Evolutionary conservation across 1,140 invertebrate genomes (phyloP).

Genomic region (Schmidtea mediterranea): DNA sequence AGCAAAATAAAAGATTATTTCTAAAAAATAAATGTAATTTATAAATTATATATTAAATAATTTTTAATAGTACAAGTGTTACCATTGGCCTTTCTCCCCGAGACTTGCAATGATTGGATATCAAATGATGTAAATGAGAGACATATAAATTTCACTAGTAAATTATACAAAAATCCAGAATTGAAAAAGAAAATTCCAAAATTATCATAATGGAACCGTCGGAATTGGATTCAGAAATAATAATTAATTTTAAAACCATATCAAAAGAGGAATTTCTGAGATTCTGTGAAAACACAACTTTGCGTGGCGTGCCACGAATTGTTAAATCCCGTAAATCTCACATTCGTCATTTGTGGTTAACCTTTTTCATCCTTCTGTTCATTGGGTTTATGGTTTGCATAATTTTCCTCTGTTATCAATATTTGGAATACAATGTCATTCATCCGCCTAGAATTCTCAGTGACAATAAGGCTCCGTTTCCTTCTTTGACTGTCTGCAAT

Average conservation of each 20-base stretch:
- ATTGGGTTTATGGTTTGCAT: not conserved
- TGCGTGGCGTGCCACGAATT: not conserved
- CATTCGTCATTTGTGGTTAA: not conserved
- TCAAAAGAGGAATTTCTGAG: not conserved
- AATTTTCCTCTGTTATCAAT: not conserved
- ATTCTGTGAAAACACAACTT: constrained; percentile 4
- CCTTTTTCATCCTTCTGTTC: not conserved
- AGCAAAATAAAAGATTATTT: too few relatives aligned
- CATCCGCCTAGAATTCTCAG: constrained; percentile 1
- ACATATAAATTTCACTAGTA: too few relatives aligned
- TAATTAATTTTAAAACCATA: not conserved
- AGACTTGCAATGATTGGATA: too few relatives aligned
- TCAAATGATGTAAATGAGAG: too few relatives aligned
- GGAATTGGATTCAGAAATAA: not conserved
- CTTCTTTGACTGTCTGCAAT: constrained; percentile 1
- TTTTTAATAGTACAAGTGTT: too few relatives aligned
- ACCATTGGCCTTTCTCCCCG: too few relatives aligned
- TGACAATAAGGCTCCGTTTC: not conserved
- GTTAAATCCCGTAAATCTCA: not conserved
- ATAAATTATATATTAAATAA: too few relatives aligned
- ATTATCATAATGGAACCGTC: too few relatives aligned
- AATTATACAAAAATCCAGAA: too few relatives aligned
- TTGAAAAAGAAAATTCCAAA: too few relatives aligned
- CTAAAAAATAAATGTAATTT: too few relatives aligned
- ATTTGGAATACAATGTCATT: constrained; percentile 1